These are phyloP conservation scores for Betta splendens DNA, from an alignment of 2,797 vertebrate genomes.

Conservation along the genomic window DNA sequence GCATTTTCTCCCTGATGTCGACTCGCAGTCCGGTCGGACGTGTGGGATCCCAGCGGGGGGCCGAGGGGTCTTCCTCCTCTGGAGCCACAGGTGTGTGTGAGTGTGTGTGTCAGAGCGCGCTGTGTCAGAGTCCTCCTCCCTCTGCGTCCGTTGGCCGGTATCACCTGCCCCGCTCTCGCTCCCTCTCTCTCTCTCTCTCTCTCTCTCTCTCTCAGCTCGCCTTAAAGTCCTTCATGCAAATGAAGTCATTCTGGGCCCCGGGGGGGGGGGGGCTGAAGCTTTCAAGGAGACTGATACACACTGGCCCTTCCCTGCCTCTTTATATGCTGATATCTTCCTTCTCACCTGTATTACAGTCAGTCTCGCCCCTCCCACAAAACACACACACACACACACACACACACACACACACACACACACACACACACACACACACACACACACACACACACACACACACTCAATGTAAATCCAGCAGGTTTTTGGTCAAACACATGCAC, in stretches of 20 bases:
- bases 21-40: constrained; percentile 26
- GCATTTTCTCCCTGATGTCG: constrained; percentile 25
- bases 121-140: constrained; percentile 47
- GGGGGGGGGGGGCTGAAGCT: constrained; percentile 26
- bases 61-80: constrained; percentile 12
- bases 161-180: constrained; percentile 72
- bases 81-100: constrained; percentile 39
- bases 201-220: constrained; percentile 57
- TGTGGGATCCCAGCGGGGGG: constrained; percentile 25
- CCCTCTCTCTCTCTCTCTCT: too few species aligned
- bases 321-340: constrained; percentile 12
- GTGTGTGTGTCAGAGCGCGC: constrained; percentile 21
- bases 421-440: constrained; percentile 14
- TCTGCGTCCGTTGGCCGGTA: constrained; percentile 47
- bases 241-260: constrained; percentile 52
- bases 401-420: background rate
- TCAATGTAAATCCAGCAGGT: constrained; percentile 11
- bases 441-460: constrained; percentile 5
- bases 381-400: too few species aligned
- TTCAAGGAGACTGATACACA: constrained; percentile 30
- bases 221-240: constrained; percentile 70
- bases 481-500: constrained; percentile 10
- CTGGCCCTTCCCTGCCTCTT: constrained; percentile 22
- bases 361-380: background rate
- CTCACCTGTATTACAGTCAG: background rate